Evolutionary conservation across 1,140 invertebrate species (phyloP), one percentile per base, ranked within the genome.

Genomic region (Sitobion miscanthi): DNA sequence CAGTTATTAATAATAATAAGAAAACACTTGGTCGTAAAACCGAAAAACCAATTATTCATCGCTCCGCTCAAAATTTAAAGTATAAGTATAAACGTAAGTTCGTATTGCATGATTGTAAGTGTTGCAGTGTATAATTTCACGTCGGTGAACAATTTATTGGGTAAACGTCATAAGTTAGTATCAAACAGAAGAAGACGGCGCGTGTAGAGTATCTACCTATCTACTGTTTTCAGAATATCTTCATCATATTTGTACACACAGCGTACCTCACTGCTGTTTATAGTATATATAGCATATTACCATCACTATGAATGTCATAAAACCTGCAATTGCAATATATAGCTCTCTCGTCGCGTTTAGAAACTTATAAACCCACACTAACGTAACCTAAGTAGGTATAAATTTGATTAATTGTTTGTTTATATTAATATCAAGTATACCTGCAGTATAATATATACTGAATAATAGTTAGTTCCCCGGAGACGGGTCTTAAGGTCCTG

Each of bases 361-460:
- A 77, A 77, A 77, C 62, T 77, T 77, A n/a, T 77, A 17, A 77
- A 77, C 62, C 62, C 62, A 77, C 62, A 77, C n/a, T 77, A 54
- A 54, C 52, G 20, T 54, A 21, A 21, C 52, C 52, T 23, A 77
- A 77, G 30, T 77, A 69, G 3, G 11, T n/a, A 77, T 35, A 77
- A 77, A 30, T 77, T 77, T 77, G 62, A 77, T 77, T n/a, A 77
- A 77, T 77, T 77, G 62, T 77, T 77, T 77, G 62, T 35, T 77
- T 7, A 77, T 77, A 77, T n/a, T 77, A n/a, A n/a, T n/a, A 62
- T 30, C 9, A n/a, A 77, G 62, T 77, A 77, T 21, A 54, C 5
- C 62, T n/a, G 1, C 2, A 77, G 30, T 62, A 11, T 42, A 42
- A 11, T 42, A 42, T 54, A 54, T 54, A 77, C 62, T 77, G n/a